Conservation (phyloP, 2,888 invertebrate species). For the Himalopsyche tibetana region DNA sequence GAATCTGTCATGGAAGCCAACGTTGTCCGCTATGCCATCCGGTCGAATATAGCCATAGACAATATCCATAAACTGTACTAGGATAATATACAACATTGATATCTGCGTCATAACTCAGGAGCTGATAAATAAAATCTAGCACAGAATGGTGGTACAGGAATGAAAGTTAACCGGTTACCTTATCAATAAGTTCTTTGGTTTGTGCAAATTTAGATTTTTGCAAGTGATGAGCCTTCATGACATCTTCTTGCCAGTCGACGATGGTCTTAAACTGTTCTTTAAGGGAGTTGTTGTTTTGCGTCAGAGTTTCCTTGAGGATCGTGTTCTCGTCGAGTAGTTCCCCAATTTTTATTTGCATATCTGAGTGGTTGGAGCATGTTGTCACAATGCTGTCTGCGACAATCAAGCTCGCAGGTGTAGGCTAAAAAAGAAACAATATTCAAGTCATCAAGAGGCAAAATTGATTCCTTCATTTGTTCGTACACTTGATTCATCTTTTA, state of each 20-base stretch:
- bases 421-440: conserved; percentile 40
- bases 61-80: too few relatives aligned
- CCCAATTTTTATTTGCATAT: conserved; percentile 69
- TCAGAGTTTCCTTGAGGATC: conserved; percentile 79
- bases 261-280: conserved; percentile 81
- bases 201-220: conserved; percentile 83
- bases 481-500: too few relatives aligned
- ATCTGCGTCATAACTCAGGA: too few relatives aligned
- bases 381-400: conserved; percentile 47
- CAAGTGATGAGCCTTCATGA: conserved; percentile 78
- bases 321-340: conserved; percentile 78
- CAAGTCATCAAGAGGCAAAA: too few relatives aligned
- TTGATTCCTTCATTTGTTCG: too few relatives aligned
- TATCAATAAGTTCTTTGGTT: conserved; percentile 78
- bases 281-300: conserved; percentile 82
- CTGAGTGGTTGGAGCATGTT: conserved; percentile 4
- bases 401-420: conserved; percentile 45
- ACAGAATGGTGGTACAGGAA: not conserved
- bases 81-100: too few relatives aligned
- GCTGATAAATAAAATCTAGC: too few relatives aligned
- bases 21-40: too few relatives aligned
- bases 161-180: conserved; percentile 71
- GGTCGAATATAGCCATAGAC: too few relatives aligned
- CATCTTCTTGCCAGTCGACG: conserved; percentile 80
- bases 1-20: too few relatives aligned